Percentiles rank a stretch among this genome's conserved stretches.
Conservation (phyloP, 2,797 vertebrate species). For the Sardinella longiceps region DNA sequence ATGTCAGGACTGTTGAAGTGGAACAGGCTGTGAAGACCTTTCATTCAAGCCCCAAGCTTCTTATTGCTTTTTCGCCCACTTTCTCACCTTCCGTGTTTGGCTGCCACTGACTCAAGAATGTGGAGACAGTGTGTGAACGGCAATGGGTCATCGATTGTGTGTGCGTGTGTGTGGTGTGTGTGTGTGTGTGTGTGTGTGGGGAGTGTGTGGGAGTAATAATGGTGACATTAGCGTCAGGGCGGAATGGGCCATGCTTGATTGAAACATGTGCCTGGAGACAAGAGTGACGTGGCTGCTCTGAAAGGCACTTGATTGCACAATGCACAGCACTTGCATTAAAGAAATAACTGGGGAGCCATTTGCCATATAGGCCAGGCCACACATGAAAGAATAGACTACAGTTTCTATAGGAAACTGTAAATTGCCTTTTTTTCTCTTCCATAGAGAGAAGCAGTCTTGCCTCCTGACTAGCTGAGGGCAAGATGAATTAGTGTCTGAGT, state of each 20-base stretch:
- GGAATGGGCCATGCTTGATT: conserved; percentile 72
- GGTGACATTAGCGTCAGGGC: conserved; percentile 66
- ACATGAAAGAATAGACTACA: conserved; percentile 18
- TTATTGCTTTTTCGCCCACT: background rate
- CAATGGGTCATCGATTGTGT: background rate
- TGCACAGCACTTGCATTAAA: conserved; percentile 78
- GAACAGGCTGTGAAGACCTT: background rate
- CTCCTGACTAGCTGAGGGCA: conserved; percentile 46
- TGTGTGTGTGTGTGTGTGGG: conserved; percentile 39
- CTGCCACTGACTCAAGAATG: background rate
- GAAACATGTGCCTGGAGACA: conserved; percentile 69
- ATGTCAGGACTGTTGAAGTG: background rate
- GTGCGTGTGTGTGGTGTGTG: background rate
- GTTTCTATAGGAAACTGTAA: conserved; percentile 65
- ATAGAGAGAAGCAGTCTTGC: conserved; percentile 40
- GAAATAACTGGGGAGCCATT: conserved; percentile 72
- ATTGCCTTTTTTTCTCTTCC: conserved; percentile 69
- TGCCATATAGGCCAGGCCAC: conserved; percentile 62
- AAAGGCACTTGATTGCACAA: conserved; percentile 80
- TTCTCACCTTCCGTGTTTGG: conserved; percentile 2
- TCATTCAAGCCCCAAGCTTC: background rate
- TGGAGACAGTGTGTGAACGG: background rate
- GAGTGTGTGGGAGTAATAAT: conserved; percentile 61
- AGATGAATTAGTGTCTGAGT: conserved; percentile 55
- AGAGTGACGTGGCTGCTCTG: conserved; percentile 72